Evolutionary conservation across 2,888 invertebrate species (phyloP), one percentile per base, ranked within the genome.

Genomic region (Brenthis daphne): DNA sequence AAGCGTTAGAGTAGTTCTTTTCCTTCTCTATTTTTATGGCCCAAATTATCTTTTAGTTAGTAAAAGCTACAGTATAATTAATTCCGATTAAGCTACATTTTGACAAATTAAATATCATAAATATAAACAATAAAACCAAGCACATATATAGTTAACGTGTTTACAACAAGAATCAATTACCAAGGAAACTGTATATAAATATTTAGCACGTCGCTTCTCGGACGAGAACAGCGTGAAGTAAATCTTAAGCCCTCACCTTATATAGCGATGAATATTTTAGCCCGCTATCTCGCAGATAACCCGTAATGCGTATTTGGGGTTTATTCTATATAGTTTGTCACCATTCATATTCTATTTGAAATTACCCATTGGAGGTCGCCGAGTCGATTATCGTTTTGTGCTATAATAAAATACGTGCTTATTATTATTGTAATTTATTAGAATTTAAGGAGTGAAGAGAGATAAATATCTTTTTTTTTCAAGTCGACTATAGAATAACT

Each of bases 181-280:
- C n/a, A 14, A 20, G 37, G 20, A 63, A 51, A 20, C 53, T 63
- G n/a, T 53, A 37, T 50, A 50, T 60, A n/a, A 60, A 50, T 8
- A 50, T 33, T 16, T 29, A 50, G 13, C 33, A 48, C 58, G 50
- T 60, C 60, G 50, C 50, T 24, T 60, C 29, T 29, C 50, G 37
- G 37, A 43, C 37, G 37, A 43, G 37, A 43, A 43, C 37, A 60
- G 60, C 60, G 60, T 50, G 60, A 60, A 60, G 50, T 60, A 50
- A 50, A 24, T 50, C 48, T 60, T 50, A 60, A 60, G 60, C 50
- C 50, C 48, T 60, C 50, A 12, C 60, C 60, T 50, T 60, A 60
- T 50, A 60, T 6, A 60, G 60, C 29, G n/a, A 43, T 43, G 37
- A 29, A 50, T 50, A 29, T 50, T 50, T 33, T 60, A 50, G 37